phyloP scores from a whole-genome alignment of 2,113 vertebrate species.

The Festucalex cinctus region DNA sequence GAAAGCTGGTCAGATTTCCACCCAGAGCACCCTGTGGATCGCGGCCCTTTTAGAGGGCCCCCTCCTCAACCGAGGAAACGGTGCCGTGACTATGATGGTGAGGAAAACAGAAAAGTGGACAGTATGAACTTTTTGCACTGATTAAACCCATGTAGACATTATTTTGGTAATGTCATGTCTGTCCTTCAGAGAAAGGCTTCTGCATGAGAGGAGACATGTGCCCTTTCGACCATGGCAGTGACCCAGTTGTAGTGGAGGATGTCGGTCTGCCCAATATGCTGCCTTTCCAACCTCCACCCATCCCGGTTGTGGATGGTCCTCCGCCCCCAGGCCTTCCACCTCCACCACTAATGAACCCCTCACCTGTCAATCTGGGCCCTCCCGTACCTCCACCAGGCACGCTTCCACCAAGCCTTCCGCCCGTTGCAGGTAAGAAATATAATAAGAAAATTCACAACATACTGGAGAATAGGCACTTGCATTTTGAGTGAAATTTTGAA shows the following conservation, averaged over 20 bases:
- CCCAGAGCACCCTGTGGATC: conserved; percentile 85
- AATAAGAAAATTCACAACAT: not conserved
- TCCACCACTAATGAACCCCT: conserved; percentile 87
- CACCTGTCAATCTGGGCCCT: conserved; percentile 88
- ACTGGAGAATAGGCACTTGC: not conserved
- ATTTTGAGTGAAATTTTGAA: not conserved
- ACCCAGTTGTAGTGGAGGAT: conserved; percentile 97
- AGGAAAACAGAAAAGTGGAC: conserved; percentile 10
- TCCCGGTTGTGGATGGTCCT: conserved; percentile 85
- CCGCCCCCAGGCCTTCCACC: conserved; percentile 88
- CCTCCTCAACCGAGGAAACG: conserved; percentile 88
- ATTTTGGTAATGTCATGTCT: not conserved
- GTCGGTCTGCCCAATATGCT: conserved; percentile 93
- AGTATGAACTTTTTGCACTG: not conserved
- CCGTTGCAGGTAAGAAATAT: conserved; percentile 81
- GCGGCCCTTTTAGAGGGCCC: conserved; percentile 81
- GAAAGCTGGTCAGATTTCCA: conserved; percentile 95
- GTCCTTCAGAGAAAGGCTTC: conserved; percentile 89
- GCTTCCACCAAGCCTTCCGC: conserved; percentile 89
- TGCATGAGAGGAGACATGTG: conserved; percentile 98
- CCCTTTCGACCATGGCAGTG: conserved; percentile 95
- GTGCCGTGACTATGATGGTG: conserved; percentile 96
- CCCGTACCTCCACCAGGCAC: conserved; percentile 87
- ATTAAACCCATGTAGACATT: not conserved
- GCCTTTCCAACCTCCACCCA: conserved; percentile 89